phyloP scores from a whole-genome alignment of 2,888 invertebrate species.

The Panzeria rudis region DNA sequence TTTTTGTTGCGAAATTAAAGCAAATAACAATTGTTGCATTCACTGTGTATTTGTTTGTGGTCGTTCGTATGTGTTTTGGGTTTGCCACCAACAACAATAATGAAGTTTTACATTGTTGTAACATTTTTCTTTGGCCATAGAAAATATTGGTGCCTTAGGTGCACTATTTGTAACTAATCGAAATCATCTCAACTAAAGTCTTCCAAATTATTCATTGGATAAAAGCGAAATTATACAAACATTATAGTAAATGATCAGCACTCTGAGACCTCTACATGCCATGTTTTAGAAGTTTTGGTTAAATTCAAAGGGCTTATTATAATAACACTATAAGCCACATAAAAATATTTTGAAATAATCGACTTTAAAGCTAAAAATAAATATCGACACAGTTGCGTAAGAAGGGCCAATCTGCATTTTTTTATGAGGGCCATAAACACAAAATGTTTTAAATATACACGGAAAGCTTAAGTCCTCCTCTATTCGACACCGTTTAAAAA shows the following conservation, averaged over 20 bases:
- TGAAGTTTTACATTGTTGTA: slow-evolving; percentile 34
- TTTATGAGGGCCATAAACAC: too few relatives aligned
- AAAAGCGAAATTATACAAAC: neutral
- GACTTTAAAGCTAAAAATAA: too few relatives aligned
- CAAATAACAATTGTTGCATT: slow-evolving; percentile 45
- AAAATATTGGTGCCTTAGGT: slow-evolving; percentile 62
- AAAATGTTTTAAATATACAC: too few relatives aligned
- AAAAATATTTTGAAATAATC: too few relatives aligned
- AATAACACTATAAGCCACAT: too few relatives aligned
- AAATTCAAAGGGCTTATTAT: too few relatives aligned
- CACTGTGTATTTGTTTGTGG: neutral
- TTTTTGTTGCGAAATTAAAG: slow-evolving; percentile 11
- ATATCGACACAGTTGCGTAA: too few relatives aligned
- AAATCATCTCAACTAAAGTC: slow-evolving; percentile 36
- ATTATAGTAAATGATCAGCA: neutral
- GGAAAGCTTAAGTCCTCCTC: too few relatives aligned
- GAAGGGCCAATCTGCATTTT: too few relatives aligned
- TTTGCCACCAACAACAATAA: slow-evolving; percentile 52
- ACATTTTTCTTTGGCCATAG: slow-evolving; percentile 15
- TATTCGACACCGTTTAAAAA: too few relatives aligned
- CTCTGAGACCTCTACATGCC: neutral
- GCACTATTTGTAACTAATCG: slow-evolving; percentile 56
- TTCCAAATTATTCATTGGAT: slow-evolving; percentile 35
- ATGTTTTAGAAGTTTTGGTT: neutral
- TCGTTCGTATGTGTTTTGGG: slow-evolving; percentile 33